These are phyloP conservation scores for Seriola rivoliana DNA, from an alignment of 2,113 vertebrate species.

Conservation along the genomic window DNA sequence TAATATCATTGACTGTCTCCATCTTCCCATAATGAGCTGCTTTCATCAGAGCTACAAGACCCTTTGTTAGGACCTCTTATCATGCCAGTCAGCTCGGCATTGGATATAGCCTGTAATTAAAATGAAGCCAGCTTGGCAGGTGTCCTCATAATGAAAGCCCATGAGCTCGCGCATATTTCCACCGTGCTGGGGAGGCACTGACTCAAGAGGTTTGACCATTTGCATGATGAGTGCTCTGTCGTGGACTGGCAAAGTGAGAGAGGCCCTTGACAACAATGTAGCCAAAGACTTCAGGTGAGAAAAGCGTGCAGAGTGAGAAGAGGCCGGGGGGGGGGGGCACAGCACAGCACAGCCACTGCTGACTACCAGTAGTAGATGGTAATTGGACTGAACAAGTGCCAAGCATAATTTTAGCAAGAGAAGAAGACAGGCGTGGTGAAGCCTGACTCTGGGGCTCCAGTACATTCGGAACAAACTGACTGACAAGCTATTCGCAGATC, in stretches of 20 bases:
- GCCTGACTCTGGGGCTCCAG: neutral
- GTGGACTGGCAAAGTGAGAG: conserved; percentile 18
- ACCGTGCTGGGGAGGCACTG: conserved; percentile 35
- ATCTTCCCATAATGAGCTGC: conserved; percentile 31
- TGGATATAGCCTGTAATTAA: conserved; percentile 62
- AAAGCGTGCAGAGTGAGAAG: neutral
- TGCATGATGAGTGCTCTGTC: conserved; percentile 42
- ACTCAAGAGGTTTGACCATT: conserved; percentile 34
- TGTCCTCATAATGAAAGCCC: conserved; percentile 57
- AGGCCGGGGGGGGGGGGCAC: neutral
- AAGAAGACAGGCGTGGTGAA: conserved; percentile 38
- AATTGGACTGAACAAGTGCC: conserved; percentile 72
- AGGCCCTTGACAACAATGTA: conserved; percentile 8
- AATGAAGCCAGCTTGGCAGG: conserved; percentile 54
- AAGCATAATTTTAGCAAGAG: conserved; percentile 45
- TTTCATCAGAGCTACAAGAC: conserved; percentile 9
- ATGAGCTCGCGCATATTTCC: conserved; percentile 28
- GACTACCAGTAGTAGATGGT: conserved; percentile 48
- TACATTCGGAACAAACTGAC: conserved; percentile 28
- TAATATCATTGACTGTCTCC: conserved; percentile 17
- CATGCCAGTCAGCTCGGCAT: conserved; percentile 13
- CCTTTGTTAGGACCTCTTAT: conserved; percentile 44
- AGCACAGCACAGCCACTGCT: neutral
- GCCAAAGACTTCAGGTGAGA: conserved; percentile 38
- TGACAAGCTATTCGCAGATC: conserved; percentile 43